Evolutionary conservation across 2,888 invertebrate genomes (phyloP).

Genomic region (Atrina japonica): DNA sequence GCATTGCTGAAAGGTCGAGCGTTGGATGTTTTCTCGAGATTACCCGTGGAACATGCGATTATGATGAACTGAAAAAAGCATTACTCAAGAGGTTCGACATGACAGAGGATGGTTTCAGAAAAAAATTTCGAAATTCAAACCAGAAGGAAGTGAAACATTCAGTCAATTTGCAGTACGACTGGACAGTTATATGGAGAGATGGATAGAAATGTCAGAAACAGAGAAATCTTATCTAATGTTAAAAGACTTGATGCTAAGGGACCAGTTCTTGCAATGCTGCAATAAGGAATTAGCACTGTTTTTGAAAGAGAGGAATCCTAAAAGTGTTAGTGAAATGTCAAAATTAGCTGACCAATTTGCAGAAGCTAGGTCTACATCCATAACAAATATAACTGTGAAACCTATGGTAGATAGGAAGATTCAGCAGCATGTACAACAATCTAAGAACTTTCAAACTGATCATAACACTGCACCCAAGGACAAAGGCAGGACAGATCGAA

Average conservation of each 20-base stretch:
- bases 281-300: conserved; percentile 22
- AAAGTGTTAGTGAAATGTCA: conserved; percentile 22
- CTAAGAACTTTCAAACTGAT: neutral
- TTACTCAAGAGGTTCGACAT: conserved; percentile 22
- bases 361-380: conserved; percentile 19
- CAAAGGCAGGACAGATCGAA: neutral
- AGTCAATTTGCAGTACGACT: conserved; percentile 14
- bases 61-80: conserved; percentile 24
- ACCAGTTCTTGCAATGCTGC: conserved; percentile 30
- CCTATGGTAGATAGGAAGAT: too few relatives aligned
- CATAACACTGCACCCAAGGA: neutral
- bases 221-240: conserved; percentile 20
- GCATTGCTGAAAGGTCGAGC: conserved; percentile 19
- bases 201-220: conserved; percentile 31
- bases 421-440: too few relatives aligned
- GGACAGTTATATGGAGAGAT: conserved; percentile 26
- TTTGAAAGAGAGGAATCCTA: conserved; percentile 13
- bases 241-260: conserved; percentile 26
- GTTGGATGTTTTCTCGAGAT: conserved; percentile 25
- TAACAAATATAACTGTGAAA: too few relatives aligned
- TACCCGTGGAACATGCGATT: conserved; percentile 4
- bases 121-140: conserved; percentile 21
- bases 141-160: conserved; percentile 31
- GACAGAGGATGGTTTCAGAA: conserved; percentile 30
- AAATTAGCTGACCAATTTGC: conserved; percentile 32